These are phyloP conservation scores for Danio aesculapii DNA, from an alignment of 2,797 vertebrate genomes.

Conservation along the genomic window DNA sequence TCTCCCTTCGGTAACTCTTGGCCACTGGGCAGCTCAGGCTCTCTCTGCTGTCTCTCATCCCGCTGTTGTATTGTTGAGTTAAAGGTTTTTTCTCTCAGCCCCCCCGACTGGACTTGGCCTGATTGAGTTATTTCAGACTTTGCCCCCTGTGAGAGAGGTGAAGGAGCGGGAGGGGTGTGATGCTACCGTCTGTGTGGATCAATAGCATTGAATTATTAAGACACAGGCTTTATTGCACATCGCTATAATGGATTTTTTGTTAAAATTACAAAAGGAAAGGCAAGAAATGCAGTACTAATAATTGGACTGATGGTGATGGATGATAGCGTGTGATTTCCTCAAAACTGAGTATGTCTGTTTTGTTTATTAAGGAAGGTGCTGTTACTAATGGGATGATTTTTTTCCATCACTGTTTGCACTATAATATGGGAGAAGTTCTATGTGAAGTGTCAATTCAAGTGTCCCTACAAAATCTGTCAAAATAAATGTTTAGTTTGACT, in stretches of 20 bases:
- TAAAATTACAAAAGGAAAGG: background rate
- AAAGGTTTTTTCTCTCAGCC: constrained; percentile 42
- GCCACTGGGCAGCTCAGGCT: constrained; percentile 17
- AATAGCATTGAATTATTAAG: constrained; percentile 51
- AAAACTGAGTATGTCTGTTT: background rate
- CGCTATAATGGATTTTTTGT: background rate
- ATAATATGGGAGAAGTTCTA: no score
- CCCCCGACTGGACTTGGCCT: constrained; percentile 47
- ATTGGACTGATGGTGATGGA: no score
- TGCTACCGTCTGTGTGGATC: constrained; percentile 50
- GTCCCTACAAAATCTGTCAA: no score
- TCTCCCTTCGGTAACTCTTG: constrained; percentile 32
- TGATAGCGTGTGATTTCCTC: no score
- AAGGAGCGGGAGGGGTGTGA: constrained; percentile 40
- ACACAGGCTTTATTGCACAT: constrained; percentile 18
- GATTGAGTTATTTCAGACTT: constrained; percentile 61
- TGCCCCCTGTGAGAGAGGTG: constrained; percentile 36
- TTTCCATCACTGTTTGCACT: background rate
- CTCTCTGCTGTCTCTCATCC: constrained; percentile 32
- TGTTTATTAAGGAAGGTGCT: background rate
- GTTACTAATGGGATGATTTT: background rate
- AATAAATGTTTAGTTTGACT: no score
- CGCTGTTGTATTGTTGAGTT: constrained; percentile 54
- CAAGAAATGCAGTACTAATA: no score
- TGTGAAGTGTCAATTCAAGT: no score